phyloP scores from a whole-genome alignment of 2,797 vertebrate species.

The Enteromius radiatus region DNA sequence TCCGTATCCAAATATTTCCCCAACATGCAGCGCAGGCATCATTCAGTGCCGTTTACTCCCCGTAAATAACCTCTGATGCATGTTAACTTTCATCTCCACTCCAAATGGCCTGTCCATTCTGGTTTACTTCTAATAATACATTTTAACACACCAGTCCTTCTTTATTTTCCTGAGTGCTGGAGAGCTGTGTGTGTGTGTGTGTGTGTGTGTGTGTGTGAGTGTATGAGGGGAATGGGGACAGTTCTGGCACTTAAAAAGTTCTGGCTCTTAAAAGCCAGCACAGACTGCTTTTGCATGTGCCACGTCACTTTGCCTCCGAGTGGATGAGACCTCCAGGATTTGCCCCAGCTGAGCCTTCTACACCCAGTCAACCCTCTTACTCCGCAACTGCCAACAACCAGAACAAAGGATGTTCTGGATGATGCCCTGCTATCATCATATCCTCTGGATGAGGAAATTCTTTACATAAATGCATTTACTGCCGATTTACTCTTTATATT shows the following conservation, averaged over 20 bases:
- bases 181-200: slow-evolving; percentile 33
- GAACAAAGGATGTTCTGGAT: slow-evolving; percentile 54
- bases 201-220: slow-evolving; percentile 24
- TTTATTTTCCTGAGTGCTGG: slow-evolving; percentile 46
- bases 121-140: slow-evolving; percentile 43
- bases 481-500: not conserved
- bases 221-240: slow-evolving; percentile 36
- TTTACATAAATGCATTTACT: not conserved
- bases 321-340: slow-evolving; percentile 66
- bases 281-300: slow-evolving; percentile 71
- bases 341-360: slow-evolving; percentile 68
- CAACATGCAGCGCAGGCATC: slow-evolving; percentile 2
- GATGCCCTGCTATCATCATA: not conserved
- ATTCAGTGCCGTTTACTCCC: slow-evolving; percentile 32
- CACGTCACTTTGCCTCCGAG: slow-evolving; percentile 74
- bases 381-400: slow-evolving; percentile 54
- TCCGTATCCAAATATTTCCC: slow-evolving; percentile 23
- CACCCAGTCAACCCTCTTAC: slow-evolving; percentile 58
- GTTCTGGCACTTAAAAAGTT: slow-evolving; percentile 53
- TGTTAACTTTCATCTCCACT: slow-evolving; percentile 26
- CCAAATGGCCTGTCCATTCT: slow-evolving; percentile 52
- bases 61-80: slow-evolving; percentile 29
- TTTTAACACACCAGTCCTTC: slow-evolving; percentile 46
- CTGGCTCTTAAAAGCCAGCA: slow-evolving; percentile 75
- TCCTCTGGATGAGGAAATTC: not conserved